These are phyloP conservation scores for Dufourea novaeangliae DNA, from an alignment of 1,140 invertebrate species.

Conservation along the genomic window DNA sequence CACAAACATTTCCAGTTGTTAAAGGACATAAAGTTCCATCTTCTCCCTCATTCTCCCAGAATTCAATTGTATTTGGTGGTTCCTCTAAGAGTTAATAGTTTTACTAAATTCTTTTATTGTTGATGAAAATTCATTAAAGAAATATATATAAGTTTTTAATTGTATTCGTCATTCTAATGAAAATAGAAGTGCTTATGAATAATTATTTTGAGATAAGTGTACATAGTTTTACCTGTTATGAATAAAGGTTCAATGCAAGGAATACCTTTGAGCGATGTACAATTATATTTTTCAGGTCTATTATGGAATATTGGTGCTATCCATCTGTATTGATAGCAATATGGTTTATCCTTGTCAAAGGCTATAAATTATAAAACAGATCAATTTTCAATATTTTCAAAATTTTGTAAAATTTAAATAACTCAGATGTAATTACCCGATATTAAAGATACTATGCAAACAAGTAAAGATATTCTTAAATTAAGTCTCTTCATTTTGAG, in stretches of 20 bases:
- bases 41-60: conserved; percentile 26
- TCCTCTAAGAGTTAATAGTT: conserved; percentile 21
- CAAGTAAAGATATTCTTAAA: conserved; percentile 6
- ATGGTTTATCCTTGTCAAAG: not conserved
- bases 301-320: conserved; percentile 21
- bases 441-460: not conserved
- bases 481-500: conserved; percentile 28
- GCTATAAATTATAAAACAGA: conserved; percentile 30
- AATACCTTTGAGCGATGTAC: not conserved
- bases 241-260: conserved; percentile 62
- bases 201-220: conserved; percentile 3
- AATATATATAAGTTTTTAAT: conserved; percentile 19
- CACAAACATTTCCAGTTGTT: conserved; percentile 49
- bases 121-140: conserved; percentile 2
- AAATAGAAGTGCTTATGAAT: not conserved
- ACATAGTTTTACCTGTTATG: conserved; percentile 36
- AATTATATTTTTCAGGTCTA: not conserved
- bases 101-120: not conserved
- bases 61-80: conserved; percentile 49
- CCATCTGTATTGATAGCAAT: conserved; percentile 69
- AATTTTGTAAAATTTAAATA: not conserved
- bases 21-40: conserved; percentile 27
- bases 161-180: not conserved
- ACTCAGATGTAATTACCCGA: conserved; percentile 37
- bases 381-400: not conserved